phyloP scores from a whole-genome alignment of 2,888 invertebrate species.

The Synanthedon andrenaeformis region DNA sequence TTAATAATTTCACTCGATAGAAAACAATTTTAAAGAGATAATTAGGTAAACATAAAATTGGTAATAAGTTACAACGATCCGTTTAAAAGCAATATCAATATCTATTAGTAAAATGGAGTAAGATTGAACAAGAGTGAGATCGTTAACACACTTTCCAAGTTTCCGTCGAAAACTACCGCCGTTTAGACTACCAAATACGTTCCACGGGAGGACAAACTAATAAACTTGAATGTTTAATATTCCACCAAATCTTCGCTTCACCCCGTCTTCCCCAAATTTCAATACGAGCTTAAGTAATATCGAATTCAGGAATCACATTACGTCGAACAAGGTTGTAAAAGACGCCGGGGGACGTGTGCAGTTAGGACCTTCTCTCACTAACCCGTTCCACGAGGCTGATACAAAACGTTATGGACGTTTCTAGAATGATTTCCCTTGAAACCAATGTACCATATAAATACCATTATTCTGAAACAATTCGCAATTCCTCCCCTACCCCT shows the following conservation, averaged over 20 bases:
- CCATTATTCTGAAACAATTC: conserved; percentile 67
- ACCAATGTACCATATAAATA: conserved; percentile 70
- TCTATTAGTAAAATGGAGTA: conserved; percentile 48
- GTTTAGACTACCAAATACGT: conserved; percentile 61
- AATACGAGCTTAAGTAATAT: conserved; percentile 60
- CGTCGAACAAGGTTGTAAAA: conserved; percentile 28
- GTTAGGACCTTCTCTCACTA: conserved; percentile 13
- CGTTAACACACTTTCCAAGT: conserved; percentile 65
- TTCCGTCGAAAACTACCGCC: conserved; percentile 57
- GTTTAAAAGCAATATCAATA: background rate
- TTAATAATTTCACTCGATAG: too few relatives aligned
- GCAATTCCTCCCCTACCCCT: conserved; percentile 33
- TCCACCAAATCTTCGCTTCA: conserved; percentile 50
- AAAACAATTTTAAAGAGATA: too few relatives aligned
- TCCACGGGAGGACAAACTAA: conserved; percentile 58
- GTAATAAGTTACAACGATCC: too few relatives aligned
- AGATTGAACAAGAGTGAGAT: conserved; percentile 35
- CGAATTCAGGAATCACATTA: conserved; percentile 33
- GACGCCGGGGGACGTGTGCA: conserved; percentile 10
- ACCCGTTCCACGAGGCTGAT: conserved; percentile 16
- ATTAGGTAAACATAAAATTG: too few relatives aligned
- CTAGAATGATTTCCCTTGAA: conserved; percentile 68
- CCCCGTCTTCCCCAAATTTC: conserved; percentile 39
- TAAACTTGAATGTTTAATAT: conserved; percentile 70
- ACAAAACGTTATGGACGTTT: conserved; percentile 54